Percentiles rank a stretch among this genome's conserved stretches.
Evolutionary conservation across 1,140 invertebrate genomes (phyloP).

Genomic region (Plectrocnemia conspersa): DNA sequence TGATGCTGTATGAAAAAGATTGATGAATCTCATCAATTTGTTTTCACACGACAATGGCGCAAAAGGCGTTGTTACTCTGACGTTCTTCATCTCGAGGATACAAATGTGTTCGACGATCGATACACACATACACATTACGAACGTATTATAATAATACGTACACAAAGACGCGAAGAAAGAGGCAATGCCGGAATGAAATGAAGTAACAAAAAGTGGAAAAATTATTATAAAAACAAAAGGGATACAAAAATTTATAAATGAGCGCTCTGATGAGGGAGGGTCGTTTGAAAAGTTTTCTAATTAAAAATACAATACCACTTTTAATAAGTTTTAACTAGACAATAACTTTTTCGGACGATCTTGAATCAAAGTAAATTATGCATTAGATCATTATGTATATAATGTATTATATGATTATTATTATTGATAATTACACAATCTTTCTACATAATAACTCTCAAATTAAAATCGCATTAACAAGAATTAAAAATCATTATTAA

Average conservation of each 20-base stretch:
- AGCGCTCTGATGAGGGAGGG: conserved; percentile 16
- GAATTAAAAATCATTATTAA: too few relatives aligned
- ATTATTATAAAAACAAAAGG: conserved; percentile 26
- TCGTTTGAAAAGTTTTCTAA: too few relatives aligned
- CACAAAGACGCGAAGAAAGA: not conserved
- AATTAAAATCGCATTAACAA: too few relatives aligned
- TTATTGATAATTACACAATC: too few relatives aligned
- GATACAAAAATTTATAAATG: conserved; percentile 17
- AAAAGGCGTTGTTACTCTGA: conserved; percentile 15
- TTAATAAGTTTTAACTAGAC: too few relatives aligned
- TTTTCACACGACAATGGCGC: conserved; percentile 21
- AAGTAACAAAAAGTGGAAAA: conserved; percentile 14
- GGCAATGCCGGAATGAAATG: not conserved
- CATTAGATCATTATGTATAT: too few relatives aligned
- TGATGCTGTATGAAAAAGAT: conserved; percentile 14
- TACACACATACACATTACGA: not conserved
- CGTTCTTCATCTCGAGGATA: conserved; percentile 5
- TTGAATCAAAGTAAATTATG: too few relatives aligned
- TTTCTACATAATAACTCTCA: too few relatives aligned
- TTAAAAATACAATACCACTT: too few relatives aligned
- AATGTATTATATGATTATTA: too few relatives aligned
- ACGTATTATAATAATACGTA: not conserved
- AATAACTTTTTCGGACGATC: too few relatives aligned
- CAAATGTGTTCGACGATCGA: not conserved
- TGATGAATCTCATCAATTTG: conserved; percentile 23